phyloP scores from a whole-genome alignment of 2,113 vertebrate genomes.

The Rhinopomastus cyanomelas region DNA sequence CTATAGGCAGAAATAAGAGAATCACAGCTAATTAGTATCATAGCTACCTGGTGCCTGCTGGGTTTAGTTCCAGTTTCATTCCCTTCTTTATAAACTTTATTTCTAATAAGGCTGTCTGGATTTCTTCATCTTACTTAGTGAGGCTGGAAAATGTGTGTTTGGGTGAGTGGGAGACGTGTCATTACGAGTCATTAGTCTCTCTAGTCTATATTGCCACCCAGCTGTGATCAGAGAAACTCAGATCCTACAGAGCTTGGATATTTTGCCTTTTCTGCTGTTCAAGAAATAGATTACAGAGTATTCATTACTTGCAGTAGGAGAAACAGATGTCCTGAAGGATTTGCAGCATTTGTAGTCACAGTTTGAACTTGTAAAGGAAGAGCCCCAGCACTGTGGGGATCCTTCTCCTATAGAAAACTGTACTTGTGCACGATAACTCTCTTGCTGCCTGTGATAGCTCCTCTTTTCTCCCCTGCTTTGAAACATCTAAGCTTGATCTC shows the following conservation, averaged over 20 bases:
- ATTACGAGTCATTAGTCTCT: slow-evolving; percentile 1
- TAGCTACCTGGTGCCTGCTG: background rate
- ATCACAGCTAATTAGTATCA: background rate
- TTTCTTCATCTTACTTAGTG: background rate
- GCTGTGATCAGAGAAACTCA: slow-evolving; percentile 47
- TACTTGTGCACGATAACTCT: background rate
- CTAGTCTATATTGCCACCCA: slow-evolving; percentile 49
- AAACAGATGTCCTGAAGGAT: background rate
- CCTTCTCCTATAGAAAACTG: background rate
- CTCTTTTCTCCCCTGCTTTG: background rate
- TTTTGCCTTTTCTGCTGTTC: background rate
- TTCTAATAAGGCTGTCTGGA: background rate
- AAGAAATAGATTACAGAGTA: background rate
- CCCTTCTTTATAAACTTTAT: background rate
- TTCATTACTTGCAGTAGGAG: background rate
- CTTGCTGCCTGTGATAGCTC: background rate
- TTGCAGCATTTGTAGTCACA: background rate
- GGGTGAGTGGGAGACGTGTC: background rate
- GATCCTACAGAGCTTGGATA: background rate
- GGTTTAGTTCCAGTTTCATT: background rate
- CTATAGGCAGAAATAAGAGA: background rate
- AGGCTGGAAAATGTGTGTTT: background rate
- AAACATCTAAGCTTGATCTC: background rate
- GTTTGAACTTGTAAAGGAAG: background rate
- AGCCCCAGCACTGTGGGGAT: background rate